phyloP scores from a whole-genome alignment of 2,797 vertebrate species.

The Botia kubotai region DNA sequence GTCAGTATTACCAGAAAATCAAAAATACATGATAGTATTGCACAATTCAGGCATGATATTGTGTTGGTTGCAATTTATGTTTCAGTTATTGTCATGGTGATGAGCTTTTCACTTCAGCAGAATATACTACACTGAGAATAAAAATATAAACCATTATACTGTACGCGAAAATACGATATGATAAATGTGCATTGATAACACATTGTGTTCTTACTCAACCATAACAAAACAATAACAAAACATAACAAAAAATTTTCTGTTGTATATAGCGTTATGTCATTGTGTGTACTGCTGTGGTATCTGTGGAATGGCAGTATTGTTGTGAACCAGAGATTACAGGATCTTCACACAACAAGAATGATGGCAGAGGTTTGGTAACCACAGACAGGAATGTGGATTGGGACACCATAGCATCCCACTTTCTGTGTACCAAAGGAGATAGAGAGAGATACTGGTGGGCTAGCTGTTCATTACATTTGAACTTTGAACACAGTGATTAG shows the following conservation, averaged over 20 bases:
- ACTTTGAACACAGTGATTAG: slow-evolving; percentile 80
- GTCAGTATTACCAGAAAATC: not conserved
- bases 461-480: slow-evolving; percentile 73
- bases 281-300: slow-evolving; percentile 47
- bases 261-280: slow-evolving; percentile 33
- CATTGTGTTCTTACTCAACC: slow-evolving; percentile 43
- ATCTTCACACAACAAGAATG: slow-evolving; percentile 48
- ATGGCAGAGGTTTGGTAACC: slow-evolving; percentile 75
- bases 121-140: slow-evolving; percentile 12
- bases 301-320: slow-evolving; percentile 53
- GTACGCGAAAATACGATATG: slow-evolving; percentile 1
- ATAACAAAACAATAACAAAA: too few species aligned
- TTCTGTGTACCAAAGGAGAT: slow-evolving; percentile 79
- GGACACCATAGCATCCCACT: slow-evolving; percentile 77
- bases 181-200: slow-evolving; percentile 37
- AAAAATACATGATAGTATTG: not conserved
- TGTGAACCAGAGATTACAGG: slow-evolving; percentile 63
- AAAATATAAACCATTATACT: slow-evolving; percentile 22
- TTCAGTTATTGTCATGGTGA: not conserved
- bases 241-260: slow-evolving; percentile 37
- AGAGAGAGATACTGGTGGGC: slow-evolving; percentile 61
- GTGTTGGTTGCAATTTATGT: not conserved
- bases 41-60: not conserved
- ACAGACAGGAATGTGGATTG: slow-evolving; percentile 80
- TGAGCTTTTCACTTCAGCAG: not conserved